phyloP scores from a whole-genome alignment of 1,140 invertebrate genomes.

The Drosophila ercepeae region DNA sequence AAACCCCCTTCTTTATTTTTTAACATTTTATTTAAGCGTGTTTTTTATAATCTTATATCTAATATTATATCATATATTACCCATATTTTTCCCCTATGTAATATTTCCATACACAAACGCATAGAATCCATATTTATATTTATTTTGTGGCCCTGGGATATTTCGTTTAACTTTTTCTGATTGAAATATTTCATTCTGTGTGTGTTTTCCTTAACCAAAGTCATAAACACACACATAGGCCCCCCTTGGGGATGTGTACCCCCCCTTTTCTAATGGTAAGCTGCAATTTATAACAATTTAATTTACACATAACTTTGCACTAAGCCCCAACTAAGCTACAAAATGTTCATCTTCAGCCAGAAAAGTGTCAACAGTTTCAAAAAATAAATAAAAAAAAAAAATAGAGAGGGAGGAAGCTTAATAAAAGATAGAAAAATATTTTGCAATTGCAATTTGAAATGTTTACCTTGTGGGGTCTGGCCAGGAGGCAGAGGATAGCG shows the following conservation, averaged over 20 bases:
- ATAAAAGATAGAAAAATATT: slow-evolving; percentile 34
- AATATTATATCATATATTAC: too few species aligned
- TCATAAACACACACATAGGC: background rate
- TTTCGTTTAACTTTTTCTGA: slow-evolving; percentile 50
- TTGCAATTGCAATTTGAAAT: slow-evolving; percentile 42
- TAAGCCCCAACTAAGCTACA: slow-evolving; percentile 41
- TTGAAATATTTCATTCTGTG: slow-evolving; percentile 51
- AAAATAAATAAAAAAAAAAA: too few species aligned
- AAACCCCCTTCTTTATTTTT: too few species aligned
- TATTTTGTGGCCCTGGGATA: slow-evolving; percentile 51
- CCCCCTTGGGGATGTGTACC: background rate
- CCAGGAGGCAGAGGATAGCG: background rate
- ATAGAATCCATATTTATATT: slow-evolving; percentile 40
- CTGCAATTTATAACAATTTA: slow-evolving; percentile 75
- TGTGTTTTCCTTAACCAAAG: slow-evolving; percentile 28
- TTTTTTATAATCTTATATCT: too few species aligned
- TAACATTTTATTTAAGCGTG: too few species aligned
- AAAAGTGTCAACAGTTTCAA: slow-evolving; percentile 27
- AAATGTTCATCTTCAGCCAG: slow-evolving; percentile 19
- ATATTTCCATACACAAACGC: too few species aligned
- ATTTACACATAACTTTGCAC: slow-evolving; percentile 65
- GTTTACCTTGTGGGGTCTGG: slow-evolving; percentile 21
- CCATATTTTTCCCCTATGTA: too few species aligned
- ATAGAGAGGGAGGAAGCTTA: background rate
- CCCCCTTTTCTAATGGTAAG: slow-evolving; percentile 28